Evolutionary conservation across 1,140 invertebrate species (phyloP).

Genomic region (Condylostylus longicornis): DNA sequence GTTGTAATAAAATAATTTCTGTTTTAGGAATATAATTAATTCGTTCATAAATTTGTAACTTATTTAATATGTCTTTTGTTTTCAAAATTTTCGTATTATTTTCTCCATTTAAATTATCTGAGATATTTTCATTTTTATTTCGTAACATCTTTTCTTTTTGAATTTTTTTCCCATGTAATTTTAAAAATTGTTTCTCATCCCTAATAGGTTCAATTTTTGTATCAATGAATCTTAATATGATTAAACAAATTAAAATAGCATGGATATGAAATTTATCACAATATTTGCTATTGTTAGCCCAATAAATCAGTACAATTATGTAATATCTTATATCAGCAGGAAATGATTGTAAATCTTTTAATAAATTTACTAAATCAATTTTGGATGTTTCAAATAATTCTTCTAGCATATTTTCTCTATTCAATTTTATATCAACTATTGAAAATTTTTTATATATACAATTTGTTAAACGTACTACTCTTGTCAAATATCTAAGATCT

Average conservation of each 20-base stretch:
- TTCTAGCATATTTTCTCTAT: constrained; percentile 15
- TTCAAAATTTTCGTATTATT: constrained; percentile 15
- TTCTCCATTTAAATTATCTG: constrained; percentile 8
- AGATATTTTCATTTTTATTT: constrained; percentile 12
- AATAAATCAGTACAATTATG: constrained; percentile 47
- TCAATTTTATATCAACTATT: constrained; percentile 15
- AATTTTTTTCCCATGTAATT: constrained; percentile 27
- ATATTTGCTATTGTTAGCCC: constrained; percentile 39
- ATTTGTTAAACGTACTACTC: constrained; percentile 24
- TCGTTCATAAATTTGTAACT: constrained; percentile 28
- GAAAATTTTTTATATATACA: constrained; percentile 14
- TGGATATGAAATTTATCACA: constrained; percentile 40
- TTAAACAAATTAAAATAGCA: constrained; percentile 41
- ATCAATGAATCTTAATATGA: constrained; percentile 46
- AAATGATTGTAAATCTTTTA: constrained; percentile 34
- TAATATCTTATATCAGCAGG: constrained; percentile 46
- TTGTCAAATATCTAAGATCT: constrained; percentile 21
- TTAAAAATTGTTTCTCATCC: constrained; percentile 30
- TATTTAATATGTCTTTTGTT: constrained; percentile 10
- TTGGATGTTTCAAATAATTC: constrained; percentile 31
- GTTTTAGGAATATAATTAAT: constrained; percentile 34
- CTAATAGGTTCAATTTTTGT: constrained; percentile 39
- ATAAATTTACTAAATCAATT: constrained; percentile 12
- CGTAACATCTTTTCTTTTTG: constrained; percentile 17
- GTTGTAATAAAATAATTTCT: constrained; percentile 43